Evolutionary conservation across 2,113 vertebrate species (phyloP), one percentile per base, ranked within the genome.

Genomic region (Dermatemys mawii): DNA sequence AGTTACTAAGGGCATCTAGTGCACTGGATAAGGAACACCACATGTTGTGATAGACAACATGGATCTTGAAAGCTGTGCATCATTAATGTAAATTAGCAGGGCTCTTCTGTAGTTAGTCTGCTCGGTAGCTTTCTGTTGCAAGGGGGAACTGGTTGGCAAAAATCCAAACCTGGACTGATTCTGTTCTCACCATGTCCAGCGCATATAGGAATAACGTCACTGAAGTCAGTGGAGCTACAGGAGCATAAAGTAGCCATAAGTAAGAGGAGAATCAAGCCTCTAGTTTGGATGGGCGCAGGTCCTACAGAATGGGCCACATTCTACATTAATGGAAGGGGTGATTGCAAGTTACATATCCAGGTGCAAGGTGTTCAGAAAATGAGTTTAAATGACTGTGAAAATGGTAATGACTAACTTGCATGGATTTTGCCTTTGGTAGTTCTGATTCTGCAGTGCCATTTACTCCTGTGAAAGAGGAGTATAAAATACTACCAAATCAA

Each of bases 311-410:
- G 60, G 50, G 78, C 83, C 67, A 91, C 48, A 5, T 51, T 95
- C 84, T 90, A 14, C 11, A 48, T 85, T 93, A 44, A 6, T 91
- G 50, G 85, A 81, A 85, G 41, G 55, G 35, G 73, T 91, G 57
- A 44, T 88, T 6, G n/a, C 0, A 10, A 32, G 17, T 50, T 86
- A 19, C 22, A 9, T 6, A 83, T 70, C n/a, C 21, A 21, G 19
- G 19, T 70, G n/a, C n/a, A 70, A 70, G 67, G 16, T 19, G 2
- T 70, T 38, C 67, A 38, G n/a, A 21, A 38, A 70, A 38, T 70
- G n/a, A 19, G 4, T 70, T 38, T 70, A 70, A 60, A 60, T 60
- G 57, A 13, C 57, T 60, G 57, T 32, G 83, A 11, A 90, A 91
- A 81, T 82, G 1, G 32, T 17, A 46, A 73, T 4, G 81, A 75